phyloP scores from a whole-genome alignment of 2,797 vertebrate species.

The Lindbergichthys nudifrons region DNA sequence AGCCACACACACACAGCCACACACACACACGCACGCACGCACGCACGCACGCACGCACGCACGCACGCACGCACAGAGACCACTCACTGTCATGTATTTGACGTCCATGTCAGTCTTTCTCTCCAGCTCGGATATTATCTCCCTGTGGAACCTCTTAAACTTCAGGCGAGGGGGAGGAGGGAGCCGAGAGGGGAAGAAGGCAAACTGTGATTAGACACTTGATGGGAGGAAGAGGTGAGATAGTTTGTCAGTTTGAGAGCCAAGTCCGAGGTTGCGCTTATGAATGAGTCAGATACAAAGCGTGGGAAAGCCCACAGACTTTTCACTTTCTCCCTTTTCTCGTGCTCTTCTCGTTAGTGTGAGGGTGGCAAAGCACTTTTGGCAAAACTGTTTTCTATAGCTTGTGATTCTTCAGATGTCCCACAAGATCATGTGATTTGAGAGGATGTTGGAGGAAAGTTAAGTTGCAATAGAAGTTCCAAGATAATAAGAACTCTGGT shows the following conservation, averaged over 20 bases:
- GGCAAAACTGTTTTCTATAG: no score
- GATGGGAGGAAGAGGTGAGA: slow-evolving; percentile 16
- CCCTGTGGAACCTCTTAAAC: slow-evolving; percentile 96
- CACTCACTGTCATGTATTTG: slow-evolving; percentile 97
- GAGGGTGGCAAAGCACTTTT: slow-evolving; percentile 31
- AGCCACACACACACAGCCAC: no score
- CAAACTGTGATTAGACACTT: slow-evolving; percentile 48
- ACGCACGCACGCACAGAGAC: neutral
- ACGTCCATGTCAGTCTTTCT: slow-evolving; percentile 96
- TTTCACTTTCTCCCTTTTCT: slow-evolving; percentile 31
- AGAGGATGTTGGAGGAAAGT: no score
- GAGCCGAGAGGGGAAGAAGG: slow-evolving; percentile 32
- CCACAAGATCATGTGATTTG: no score
- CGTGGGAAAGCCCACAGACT: slow-evolving; percentile 76
- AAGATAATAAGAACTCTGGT: no score
- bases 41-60: slow-evolving; percentile 10
- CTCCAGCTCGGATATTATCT: slow-evolving; percentile 94
- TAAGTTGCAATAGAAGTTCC: no score
- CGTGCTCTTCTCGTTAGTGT: slow-evolving; percentile 46
- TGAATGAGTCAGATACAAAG: slow-evolving; percentile 79
- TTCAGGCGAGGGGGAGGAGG: slow-evolving; percentile 69
- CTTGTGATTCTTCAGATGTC: no score
- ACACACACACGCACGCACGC: neutral
- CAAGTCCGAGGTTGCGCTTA: slow-evolving; percentile 66
- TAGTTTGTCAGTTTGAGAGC: slow-evolving; percentile 51